Evolutionary conservation across 2,888 invertebrate genomes (phyloP).

Genomic region (Pedicia rivosa): DNA sequence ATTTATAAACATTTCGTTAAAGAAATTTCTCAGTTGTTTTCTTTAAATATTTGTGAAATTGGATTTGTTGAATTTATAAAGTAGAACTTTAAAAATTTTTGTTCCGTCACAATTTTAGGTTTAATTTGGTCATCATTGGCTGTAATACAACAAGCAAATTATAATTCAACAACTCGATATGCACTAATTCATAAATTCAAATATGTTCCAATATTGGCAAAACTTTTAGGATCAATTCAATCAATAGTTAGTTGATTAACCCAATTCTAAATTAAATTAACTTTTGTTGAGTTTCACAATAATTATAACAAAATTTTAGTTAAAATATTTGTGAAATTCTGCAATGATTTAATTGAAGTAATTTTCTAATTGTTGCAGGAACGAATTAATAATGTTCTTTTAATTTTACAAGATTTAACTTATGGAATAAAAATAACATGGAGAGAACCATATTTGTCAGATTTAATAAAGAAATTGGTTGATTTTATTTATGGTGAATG

Average conservation of each 20-base stretch:
- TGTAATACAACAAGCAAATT: constrained; percentile 22
- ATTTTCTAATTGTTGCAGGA: constrained; percentile 13
- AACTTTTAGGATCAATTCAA: constrained; percentile 14
- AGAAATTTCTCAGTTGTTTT: too few relatives aligned
- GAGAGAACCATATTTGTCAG: constrained; percentile 9
- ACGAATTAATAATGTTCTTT: constrained; percentile 19
- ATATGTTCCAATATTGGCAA: constrained; percentile 23
- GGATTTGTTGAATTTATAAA: too few relatives aligned
- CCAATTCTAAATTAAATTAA: too few relatives aligned
- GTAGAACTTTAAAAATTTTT: too few relatives aligned
- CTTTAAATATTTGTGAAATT: too few relatives aligned
- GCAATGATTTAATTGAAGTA: neutral
- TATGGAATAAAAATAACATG: constrained; percentile 9
- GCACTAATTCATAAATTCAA: constrained; percentile 23
- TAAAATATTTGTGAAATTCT: neutral
- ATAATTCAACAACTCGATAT: constrained; percentile 21
- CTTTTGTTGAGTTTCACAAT: too few relatives aligned
- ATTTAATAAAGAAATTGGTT: constrained; percentile 8
- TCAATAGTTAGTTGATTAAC: too few relatives aligned
- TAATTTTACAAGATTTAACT: constrained; percentile 15
- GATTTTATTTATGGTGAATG: constrained; percentile 6
- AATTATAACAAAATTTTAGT: neutral
- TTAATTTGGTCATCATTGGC: constrained; percentile 23
- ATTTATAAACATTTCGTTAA: too few relatives aligned
- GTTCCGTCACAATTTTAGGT: too few relatives aligned